Evolutionary conservation across 1,140 invertebrate species (phyloP), one percentile per base, ranked within the genome.

Genomic region (Dinoponera quadriceps): DNA sequence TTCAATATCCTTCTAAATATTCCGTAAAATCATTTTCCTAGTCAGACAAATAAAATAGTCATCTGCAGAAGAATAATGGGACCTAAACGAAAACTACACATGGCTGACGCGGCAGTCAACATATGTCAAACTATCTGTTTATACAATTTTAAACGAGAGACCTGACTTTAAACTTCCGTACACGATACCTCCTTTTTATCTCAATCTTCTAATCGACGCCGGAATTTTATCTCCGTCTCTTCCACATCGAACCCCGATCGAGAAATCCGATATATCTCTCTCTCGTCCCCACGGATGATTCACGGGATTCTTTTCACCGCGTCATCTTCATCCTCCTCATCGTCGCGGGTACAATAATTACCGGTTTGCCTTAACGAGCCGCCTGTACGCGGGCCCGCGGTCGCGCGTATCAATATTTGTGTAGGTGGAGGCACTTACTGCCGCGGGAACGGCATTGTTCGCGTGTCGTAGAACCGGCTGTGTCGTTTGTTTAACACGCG

Each of bases 331-430:
- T 44, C 22, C 49, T 68, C 33, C 18, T 80, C 65, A 16, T 60
- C 75, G 22, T 3, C 33, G 65, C 51, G 13, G n/a, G 29, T 48
- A 57, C 38, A 69, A 69, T 80, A 80, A 80, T 80, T 80, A 80
- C 18, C 51, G 25, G 54, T 59, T 44, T 22, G 33, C 69, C 78
- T 87, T 86, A 87, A 86, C 86, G 86, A 87, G 60, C 72, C 68
- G 85, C 62, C 85, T 82, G 66, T 82, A 59, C 73, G 71, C 73
- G 84, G 65, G 65, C 85, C 63, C 80, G 84, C 83, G 85, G 55
- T 77, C 84, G 86, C 62, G 72, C 82, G 72, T 88, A 88, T 81
- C 83, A 88, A 88, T 88, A 88, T 88, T 88, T 88, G 86, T 38
- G 80, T 88, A 88, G 87, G 87, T 88, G 86, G 83, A 80, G 62